Conservation (phyloP, 2,113 vertebrate species). For the Ptilonorhynchus violaceus region DNA sequence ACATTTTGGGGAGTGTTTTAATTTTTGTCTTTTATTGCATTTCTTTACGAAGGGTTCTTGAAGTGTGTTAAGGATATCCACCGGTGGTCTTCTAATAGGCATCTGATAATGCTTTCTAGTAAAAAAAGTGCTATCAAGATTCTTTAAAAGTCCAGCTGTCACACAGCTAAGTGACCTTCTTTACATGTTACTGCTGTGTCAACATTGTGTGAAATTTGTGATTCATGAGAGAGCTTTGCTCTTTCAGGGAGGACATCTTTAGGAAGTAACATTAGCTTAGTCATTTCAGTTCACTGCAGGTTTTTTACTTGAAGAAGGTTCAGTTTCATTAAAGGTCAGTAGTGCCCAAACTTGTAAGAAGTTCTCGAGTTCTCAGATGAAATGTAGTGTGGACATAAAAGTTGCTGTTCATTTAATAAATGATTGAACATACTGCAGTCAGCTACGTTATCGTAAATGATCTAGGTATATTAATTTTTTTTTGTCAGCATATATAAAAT, state of each 20-base stretch:
- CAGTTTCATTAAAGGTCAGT: neutral
- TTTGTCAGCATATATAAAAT: neutral
- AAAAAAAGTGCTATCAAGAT: fast-evolving
- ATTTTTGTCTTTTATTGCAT: neutral
- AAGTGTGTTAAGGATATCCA: neutral
- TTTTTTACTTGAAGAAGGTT: neutral
- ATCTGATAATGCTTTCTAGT: neutral
- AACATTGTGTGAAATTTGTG: neutral
- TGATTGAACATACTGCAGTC: neutral
- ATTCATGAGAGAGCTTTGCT: neutral
- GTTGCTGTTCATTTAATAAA: neutral
- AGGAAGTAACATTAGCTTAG: neutral
- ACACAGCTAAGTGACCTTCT: neutral
- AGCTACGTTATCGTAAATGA: neutral
- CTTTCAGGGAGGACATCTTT: neutral
- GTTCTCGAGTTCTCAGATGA: neutral
- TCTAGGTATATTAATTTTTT: neutral
- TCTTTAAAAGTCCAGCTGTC: neutral
- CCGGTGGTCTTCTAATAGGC: neutral
- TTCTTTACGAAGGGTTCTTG: neutral
- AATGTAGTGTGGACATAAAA: neutral
- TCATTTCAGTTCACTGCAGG: neutral
- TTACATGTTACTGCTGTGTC: neutral
- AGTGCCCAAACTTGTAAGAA: neutral
- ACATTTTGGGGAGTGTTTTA: neutral